Evolutionary conservation across 2,888 invertebrate genomes (phyloP), one percentile per base, ranked within the genome.

Genomic region (Elegia similella): DNA sequence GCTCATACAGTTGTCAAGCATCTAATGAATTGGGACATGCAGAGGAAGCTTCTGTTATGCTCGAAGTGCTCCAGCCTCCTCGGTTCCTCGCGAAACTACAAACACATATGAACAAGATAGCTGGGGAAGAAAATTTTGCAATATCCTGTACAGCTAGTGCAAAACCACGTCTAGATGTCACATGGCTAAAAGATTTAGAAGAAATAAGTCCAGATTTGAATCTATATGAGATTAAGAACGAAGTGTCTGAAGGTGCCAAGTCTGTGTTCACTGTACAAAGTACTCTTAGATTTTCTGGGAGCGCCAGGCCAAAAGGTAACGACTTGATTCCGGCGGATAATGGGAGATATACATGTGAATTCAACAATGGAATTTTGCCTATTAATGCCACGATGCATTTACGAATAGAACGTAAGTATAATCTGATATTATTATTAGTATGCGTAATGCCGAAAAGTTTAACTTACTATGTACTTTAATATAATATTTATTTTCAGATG

Each of bases 381-480:
- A 95, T 96, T 52, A 97, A 97, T 77, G 96, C 97, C 8, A 95
- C 95, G 63, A 97, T 98, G 96, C 96, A 96, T 84, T 92, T 98
- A 57, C 94, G 97, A 76, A 97, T 98, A 72, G 97, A 98, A 92
- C 98, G 95, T 95, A 88, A 94, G 95, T 93, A 72, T 61, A 56
- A 50, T 10, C 42, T 58, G 30, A 8, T 43, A 13, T 16, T 13
- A 43, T 5, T n/a, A 43, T 43, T 15, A 43, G 13, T 16, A 3
- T 23, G 5, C 43, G 0, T 2, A 43, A 16, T 43, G 61, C 58
- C n/a, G 42, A 32, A 52, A 46, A 38, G 34, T 59, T 47, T 38
- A 46, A 32, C 10, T 10, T 8, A 38, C 12, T n/a, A 10, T n/a
- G n/a, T 2, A 12, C 12, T 38, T 3, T 38, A 38, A 12, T 5